A percentile compares a stretch with the other conserved stretches of the same genome.
phyloP scores from a whole-genome alignment of 2,888 invertebrate species.

The Leptopilina syphax region DNA sequence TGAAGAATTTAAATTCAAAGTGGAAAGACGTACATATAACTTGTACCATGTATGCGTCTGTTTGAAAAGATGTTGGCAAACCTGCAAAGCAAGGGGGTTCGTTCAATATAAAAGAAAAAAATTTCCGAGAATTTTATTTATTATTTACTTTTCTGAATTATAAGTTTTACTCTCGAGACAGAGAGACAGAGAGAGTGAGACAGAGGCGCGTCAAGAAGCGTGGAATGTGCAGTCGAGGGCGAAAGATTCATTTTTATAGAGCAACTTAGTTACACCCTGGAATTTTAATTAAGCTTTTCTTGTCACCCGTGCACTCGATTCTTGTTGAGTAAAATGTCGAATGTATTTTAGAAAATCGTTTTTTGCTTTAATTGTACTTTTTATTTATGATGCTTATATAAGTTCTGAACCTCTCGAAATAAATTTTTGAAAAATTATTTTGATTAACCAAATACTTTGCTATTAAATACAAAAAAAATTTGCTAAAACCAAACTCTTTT shows the following conservation, averaged over 20 bases:
- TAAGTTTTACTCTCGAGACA: slow-evolving; percentile 4
- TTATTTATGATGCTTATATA: too few relatives aligned
- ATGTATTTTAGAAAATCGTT: too few relatives aligned
- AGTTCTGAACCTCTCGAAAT: too few relatives aligned
- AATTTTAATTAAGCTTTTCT: slow-evolving; percentile 70
- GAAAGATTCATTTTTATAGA: slow-evolving; percentile 52
- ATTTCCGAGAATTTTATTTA: slow-evolving; percentile 15
- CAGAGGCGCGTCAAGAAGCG: not conserved
- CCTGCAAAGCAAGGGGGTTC: slow-evolving; percentile 12
- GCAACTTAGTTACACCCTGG: slow-evolving; percentile 60
- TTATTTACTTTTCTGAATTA: slow-evolving; percentile 22
- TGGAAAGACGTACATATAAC: not conserved
- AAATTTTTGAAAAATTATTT: too few relatives aligned
- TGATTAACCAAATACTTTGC: too few relatives aligned
- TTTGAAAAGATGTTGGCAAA: slow-evolving; percentile 10
- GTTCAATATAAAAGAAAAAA: not conserved
- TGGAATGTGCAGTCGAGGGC: slow-evolving; percentile 41
- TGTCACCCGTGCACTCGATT: slow-evolving; percentile 28
- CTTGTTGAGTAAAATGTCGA: not conserved
- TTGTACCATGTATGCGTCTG: not conserved
- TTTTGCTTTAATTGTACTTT: too few relatives aligned
- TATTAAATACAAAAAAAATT: too few relatives aligned
- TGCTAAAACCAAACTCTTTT: too few relatives aligned
- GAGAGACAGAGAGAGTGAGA: not conserved
- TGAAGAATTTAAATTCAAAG: not conserved